phyloP scores from a whole-genome alignment of 2,797 vertebrate genomes.

The Chaunax sp. region DNA sequence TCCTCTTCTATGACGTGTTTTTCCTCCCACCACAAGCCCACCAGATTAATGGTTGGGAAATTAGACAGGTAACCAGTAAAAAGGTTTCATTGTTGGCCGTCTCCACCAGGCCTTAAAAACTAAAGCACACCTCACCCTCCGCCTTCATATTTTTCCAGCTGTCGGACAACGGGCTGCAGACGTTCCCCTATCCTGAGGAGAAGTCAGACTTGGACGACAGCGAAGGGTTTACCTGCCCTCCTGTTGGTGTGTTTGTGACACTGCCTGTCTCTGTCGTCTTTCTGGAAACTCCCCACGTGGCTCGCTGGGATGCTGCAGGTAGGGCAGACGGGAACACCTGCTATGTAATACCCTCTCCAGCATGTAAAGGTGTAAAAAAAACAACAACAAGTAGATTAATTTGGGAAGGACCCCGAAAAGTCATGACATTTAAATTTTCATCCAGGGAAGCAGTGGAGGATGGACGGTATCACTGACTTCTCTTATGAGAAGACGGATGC shows the following conservation, averaged over 20 bases:
- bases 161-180: slow-evolving; percentile 78
- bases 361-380: background rate
- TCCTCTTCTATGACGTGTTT: slow-evolving; percentile 86
- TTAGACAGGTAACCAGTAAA: slow-evolving; percentile 85
- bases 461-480: slow-evolving; percentile 81
- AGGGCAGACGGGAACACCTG: background rate
- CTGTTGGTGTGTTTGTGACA: slow-evolving; percentile 80
- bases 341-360: background rate
- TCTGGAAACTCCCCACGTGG: slow-evolving; percentile 86
- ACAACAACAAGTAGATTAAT: too few species aligned
- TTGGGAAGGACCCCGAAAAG: background rate
- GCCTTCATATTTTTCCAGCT: slow-evolving; percentile 74
- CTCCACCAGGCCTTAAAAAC: background rate
- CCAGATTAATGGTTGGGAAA: slow-evolving; percentile 82
- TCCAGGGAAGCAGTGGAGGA: slow-evolving; percentile 87
- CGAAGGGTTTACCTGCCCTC: slow-evolving; percentile 29
- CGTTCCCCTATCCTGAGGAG: slow-evolving; percentile 77
- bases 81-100: background rate
- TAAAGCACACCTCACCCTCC: background rate
- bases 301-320: slow-evolving; percentile 89
- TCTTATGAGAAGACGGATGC: slow-evolving; percentile 64
- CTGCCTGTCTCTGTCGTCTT: slow-evolving; percentile 83
- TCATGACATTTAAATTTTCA: slow-evolving; percentile 1
- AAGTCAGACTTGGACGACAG: slow-evolving; percentile 59
- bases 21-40: slow-evolving; percentile 86